Conservation (phyloP, 2,797 vertebrate genomes). For the Mus minutoides region DNA sequence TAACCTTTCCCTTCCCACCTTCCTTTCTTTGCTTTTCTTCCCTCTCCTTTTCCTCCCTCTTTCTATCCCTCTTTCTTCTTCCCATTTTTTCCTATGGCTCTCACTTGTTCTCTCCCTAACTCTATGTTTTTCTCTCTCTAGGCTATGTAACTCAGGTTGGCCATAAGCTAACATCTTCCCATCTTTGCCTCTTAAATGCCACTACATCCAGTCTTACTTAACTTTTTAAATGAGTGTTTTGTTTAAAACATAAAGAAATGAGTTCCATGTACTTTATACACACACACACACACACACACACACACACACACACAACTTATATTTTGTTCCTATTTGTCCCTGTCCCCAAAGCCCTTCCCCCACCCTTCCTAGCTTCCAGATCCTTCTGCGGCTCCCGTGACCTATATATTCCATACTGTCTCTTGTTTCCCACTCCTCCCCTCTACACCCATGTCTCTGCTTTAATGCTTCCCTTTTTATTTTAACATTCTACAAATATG, state of each 20-base stretch:
- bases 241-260: too few species aligned
- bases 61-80: neutral
- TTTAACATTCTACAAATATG: neutral
- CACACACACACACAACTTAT: too few species aligned
- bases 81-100: neutral
- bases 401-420: neutral
- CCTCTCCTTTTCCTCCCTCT: neutral
- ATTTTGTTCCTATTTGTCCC: neutral
- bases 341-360: neutral
- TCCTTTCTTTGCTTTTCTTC: neutral
- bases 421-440: neutral
- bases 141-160: too few species aligned
- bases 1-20: neutral
- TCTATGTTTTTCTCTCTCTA: too few species aligned
- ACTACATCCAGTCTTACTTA: too few species aligned
- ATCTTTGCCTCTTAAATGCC: too few species aligned
- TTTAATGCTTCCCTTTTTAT: too few species aligned
- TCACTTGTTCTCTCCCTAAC: neutral
- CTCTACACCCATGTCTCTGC: neutral
- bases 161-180: too few species aligned
- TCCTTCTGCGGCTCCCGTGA: neutral
- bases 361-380: neutral
- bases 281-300: too few species aligned
- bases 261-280: too few species aligned
- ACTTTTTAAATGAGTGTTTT: too few species aligned